phyloP scores from a whole-genome alignment of 2,113 vertebrate species.

The Scopus umbretta region DNA sequence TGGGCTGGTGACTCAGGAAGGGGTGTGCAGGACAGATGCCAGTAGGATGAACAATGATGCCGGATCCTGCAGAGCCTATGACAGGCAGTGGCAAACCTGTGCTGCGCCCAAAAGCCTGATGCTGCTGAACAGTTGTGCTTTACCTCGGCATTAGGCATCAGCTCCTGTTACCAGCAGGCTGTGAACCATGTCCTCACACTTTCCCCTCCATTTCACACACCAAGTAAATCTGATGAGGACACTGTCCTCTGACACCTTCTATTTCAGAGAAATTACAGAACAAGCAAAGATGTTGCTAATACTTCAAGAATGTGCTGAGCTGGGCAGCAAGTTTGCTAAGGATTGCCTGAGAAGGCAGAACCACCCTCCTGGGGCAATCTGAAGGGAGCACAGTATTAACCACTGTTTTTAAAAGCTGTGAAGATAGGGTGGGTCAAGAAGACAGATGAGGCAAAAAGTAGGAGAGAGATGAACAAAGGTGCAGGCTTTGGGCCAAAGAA shows the following conservation, averaged over 20 bases:
- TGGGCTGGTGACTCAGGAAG: background rate
- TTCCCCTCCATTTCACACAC: background rate
- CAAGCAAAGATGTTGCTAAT: conserved; percentile 54
- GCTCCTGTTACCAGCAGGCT: background rate
- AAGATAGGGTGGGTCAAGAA: conserved; percentile 53
- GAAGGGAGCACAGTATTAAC: conserved; percentile 16
- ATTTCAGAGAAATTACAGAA: conserved; percentile 33
- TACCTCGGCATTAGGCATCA: background rate
- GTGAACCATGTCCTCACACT: background rate
- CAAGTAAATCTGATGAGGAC: background rate
- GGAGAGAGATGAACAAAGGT: conserved; percentile 21
- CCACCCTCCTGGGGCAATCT: conserved; percentile 49
- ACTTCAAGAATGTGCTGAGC: conserved; percentile 58
- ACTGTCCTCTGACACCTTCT: conserved; percentile 17
- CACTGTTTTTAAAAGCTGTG: background rate
- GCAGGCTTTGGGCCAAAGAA: conserved; percentile 27
- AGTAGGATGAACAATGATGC: rapidly evolving
- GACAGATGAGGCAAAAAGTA: conserved; percentile 28
- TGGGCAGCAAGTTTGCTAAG: conserved; percentile 20
- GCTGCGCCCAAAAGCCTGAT: background rate
- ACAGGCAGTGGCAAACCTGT: background rate
- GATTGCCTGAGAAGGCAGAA: conserved; percentile 55
- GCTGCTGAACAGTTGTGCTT: background rate
- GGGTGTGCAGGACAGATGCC: background rate
- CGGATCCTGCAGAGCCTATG: background rate